Conservation (phyloP, 1,140 invertebrate genomes). For the Pinna nobilis region DNA sequence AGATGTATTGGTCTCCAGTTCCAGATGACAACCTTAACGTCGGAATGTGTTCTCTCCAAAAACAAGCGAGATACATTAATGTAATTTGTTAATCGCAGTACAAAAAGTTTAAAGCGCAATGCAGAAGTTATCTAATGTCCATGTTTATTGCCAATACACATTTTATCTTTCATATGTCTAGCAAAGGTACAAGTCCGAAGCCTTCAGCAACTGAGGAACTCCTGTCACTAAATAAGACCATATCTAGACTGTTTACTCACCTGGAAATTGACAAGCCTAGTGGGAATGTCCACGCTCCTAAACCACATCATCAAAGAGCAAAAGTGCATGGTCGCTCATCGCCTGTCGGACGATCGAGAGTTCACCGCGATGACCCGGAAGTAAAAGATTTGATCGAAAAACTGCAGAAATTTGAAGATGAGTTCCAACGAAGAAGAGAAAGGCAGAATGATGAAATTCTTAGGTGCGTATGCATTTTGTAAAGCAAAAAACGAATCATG, state of each 20-base stretch:
- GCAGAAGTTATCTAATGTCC: too few species aligned
- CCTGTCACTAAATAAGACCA: slow-evolving; percentile 26
- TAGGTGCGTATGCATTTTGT: slow-evolving; percentile 8
- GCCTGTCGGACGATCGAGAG: background rate
- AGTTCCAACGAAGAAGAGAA: slow-evolving; percentile 23
- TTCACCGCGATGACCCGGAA: slow-evolving; percentile 2
- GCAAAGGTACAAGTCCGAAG: background rate
- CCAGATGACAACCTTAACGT: too few species aligned
- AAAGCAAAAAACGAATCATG: background rate
- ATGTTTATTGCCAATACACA: too few species aligned
- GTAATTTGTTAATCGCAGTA: too few species aligned
- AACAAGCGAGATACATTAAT: too few species aligned
- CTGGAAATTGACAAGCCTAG: slow-evolving; percentile 22
- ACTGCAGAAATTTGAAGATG: slow-evolving; percentile 22
- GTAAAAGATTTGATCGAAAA: slow-evolving; percentile 21
- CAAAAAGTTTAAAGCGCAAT: too few species aligned
- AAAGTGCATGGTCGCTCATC: background rate
- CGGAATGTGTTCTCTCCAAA: too few species aligned
- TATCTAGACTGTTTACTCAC: slow-evolving; percentile 26
- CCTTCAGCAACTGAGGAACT: slow-evolving; percentile 12
- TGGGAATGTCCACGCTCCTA: background rate
- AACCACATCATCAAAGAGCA: background rate
- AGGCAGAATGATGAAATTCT: slow-evolving; percentile 18
- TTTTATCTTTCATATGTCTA: too few species aligned
- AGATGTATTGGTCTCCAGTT: too few species aligned